Percentiles rank a stretch among this genome's conserved stretches.
phyloP scores from a whole-genome alignment of 2,113 vertebrate species.

The Morone chrysops region DNA sequence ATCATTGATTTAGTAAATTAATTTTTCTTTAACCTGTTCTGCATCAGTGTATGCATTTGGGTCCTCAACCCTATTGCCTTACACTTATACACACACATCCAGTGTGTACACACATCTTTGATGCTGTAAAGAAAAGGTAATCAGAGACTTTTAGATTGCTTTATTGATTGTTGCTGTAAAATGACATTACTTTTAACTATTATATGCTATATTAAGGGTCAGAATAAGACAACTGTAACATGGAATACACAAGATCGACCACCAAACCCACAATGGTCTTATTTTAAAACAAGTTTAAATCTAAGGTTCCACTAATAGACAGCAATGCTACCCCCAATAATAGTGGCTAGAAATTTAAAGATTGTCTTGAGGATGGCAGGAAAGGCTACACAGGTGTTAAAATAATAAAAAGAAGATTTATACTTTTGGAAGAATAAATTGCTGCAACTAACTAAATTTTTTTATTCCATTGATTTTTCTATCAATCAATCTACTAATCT shows the following conservation, averaged over 20 bases:
- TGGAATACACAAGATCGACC: neutral
- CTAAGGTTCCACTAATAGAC: neutral
- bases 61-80: neutral
- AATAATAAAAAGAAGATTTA: neutral
- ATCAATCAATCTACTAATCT: neutral
- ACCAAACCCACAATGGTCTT: neutral
- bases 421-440: neutral
- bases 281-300: neutral
- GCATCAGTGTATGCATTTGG: neutral
- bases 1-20: neutral
- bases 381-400: no score
- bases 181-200: neutral
- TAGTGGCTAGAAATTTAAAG: no score
- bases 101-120: no score
- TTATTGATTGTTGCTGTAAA: neutral
- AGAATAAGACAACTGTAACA: neutral
- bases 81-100: no score
- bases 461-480: neutral
- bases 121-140: neutral
- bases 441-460: neutral
- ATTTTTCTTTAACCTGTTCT: neutral
- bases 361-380: no score
- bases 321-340: neutral
- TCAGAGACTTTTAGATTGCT: neutral
- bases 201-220: neutral